These are phyloP conservation scores for Phengaris alcon DNA, from an alignment of 2,888 invertebrate species.

Conservation along the genomic window DNA sequence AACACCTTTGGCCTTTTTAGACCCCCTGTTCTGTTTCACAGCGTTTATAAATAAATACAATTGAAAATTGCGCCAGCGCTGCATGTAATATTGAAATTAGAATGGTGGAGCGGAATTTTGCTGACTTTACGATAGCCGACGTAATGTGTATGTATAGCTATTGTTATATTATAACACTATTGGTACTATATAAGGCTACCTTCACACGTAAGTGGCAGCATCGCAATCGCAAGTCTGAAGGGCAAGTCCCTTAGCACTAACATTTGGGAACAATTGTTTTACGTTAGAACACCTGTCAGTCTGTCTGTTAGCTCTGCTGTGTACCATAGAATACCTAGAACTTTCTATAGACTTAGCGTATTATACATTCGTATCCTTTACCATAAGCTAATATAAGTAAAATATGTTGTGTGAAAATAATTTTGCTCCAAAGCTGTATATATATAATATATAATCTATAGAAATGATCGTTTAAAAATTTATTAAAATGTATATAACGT, in stretches of 20 bases:
- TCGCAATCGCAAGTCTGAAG: no score
- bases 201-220: no score
- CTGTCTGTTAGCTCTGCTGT: constrained; percentile 43
- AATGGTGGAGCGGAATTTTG: no score
- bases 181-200: no score
- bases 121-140: no score
- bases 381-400: constrained; percentile 65
- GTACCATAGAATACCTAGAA: constrained; percentile 59
- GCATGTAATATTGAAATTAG: no score
- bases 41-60: no score
- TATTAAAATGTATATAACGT: background rate
- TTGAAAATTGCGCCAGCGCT: no score
- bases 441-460: constrained; percentile 35
- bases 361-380: constrained; percentile 65
- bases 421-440: constrained; percentile 41
- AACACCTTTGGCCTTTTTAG: no score
- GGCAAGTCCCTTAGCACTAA: background rate
- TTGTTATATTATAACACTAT: no score
- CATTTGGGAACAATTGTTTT: constrained; percentile 20
- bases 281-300: constrained; percentile 38
- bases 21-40: no score
- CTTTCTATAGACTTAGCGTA: constrained; percentile 62
- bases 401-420: constrained; percentile 39
- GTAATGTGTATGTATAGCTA: no score
- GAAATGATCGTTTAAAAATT: constrained; percentile 34